Evolutionary conservation across 2,113 vertebrate species (phyloP), one percentile per base, ranked within the genome.

Genomic region (Xiphorhynchus elegans): DNA sequence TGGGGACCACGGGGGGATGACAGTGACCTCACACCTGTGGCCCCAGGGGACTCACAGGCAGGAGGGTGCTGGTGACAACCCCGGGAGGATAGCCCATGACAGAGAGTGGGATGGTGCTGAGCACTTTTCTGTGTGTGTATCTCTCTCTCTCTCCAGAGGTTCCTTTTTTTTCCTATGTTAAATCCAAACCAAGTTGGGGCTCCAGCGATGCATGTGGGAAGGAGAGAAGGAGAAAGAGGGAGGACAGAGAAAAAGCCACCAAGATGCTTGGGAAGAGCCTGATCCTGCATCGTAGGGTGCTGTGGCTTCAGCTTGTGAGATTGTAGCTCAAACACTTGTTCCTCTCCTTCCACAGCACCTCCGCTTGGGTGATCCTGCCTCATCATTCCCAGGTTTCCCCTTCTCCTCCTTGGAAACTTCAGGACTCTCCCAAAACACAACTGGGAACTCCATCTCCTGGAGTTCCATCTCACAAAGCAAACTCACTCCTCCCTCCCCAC

Each of bases 291-390:
- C 73, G 14, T 26, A 68, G 74, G 70, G 53, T 20, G 13, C 94
- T 93, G 97, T 91, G 93, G 88, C 93, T 97, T 95, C 93, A 35
- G 9, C 69, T 89, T n/a, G 70, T 40, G 72, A 96, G 97, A 95
- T 10, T 84, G 94, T 35, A 97, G 93, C 97, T 98, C 97, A 90
- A 86, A 88, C 75, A 94, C 88, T 93, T 95, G 60, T 85, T 70
- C 87, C 84, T 10, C 8, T 87, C 49, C 63, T 94, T 91, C 28
- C 60, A 74, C 92, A 94, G 93, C 94, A 89, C 93, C 91, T 97
- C 97, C 82, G 58, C 98, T 96, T 68, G 8, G 74, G 47, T 77
- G 87, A 84, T 94, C 97, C 96, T 97, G 97, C 93, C 67, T 79
- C 85, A 60, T 93, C 76, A 35, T 53, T 95, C 95, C 93, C 94